Evolutionary conservation across 1,140 invertebrate species (phyloP).

Genomic region (Helicoverpa armigera): DNA sequence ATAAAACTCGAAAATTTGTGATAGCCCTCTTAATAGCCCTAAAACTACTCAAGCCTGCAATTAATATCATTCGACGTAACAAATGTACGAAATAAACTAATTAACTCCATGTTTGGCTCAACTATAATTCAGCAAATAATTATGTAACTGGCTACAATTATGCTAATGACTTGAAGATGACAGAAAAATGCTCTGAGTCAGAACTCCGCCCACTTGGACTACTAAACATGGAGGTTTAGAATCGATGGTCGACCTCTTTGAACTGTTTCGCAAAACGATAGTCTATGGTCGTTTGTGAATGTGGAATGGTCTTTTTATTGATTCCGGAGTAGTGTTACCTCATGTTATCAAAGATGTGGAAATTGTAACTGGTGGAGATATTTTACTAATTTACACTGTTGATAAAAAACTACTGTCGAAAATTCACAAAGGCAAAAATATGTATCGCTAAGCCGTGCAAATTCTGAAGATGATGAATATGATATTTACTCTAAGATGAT

Average conservation of each 20-base stretch:
- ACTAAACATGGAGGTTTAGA: constrained; percentile 15
- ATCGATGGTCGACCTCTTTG: constrained; percentile 2
- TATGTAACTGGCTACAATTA: constrained; percentile 14
- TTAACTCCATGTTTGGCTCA: background rate
- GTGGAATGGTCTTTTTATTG: background rate
- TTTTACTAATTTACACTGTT: background rate
- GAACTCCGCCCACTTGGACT: background rate
- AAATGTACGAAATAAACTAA: constrained; percentile 28
- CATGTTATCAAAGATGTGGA: background rate
- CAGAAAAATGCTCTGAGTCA: constrained; percentile 40
- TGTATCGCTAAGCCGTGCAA: too few relatives aligned
- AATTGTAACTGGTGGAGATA: background rate
- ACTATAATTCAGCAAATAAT: constrained; percentile 3
- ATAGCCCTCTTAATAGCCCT: constrained; percentile 36
- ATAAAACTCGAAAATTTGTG: too few relatives aligned
- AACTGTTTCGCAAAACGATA: constrained; percentile 16
- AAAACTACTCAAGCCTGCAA: constrained; percentile 22
- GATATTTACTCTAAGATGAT: background rate
- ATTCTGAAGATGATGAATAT: too few relatives aligned
- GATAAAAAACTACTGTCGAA: too few relatives aligned
- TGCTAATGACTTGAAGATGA: constrained; percentile 20
- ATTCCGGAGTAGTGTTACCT: background rate
- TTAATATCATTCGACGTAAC: constrained; percentile 22
- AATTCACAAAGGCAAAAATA: too few relatives aligned
- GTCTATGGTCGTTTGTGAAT: constrained; percentile 6